Base-by-base conservation (phyloP, 2,797 vertebrate genomes). In the Gephyroberyx darwinii region DNA sequence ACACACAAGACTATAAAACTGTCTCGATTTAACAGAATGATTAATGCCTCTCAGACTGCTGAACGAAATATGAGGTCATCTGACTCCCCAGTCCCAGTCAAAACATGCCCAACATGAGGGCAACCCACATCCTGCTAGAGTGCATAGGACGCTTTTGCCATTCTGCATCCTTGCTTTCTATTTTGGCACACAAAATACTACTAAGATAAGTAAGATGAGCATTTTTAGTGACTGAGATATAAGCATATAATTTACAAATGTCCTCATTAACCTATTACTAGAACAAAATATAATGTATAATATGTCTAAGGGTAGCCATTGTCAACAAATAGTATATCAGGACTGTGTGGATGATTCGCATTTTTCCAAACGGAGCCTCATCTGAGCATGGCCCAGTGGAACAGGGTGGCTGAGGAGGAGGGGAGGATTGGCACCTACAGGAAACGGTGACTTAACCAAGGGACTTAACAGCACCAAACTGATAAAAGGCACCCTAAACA, bases 401-500 rank as follows among this genome's bases (percentile, higher is more conserved):
- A 57, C 56, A 17, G 45, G n/a, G 20, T 35, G 48, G 37, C 45
- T 8, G 13, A 19, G 48, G 51, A 61, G 65, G 58, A 67, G 58
- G 59, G 43, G 52, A 78, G 75, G 60, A 37, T 51, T 62, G 63
- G 71, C 62, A 81, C 74, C 67, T 68, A 62, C 74, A 71, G 73
- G 78, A 92, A 84, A 71, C 22, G 4, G 61, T 83, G 77, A 87
- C 77, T 84, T 73, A 90, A 87, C 76, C 31, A 22, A 83, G 81
- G 70, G 80, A 85, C 84, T 73, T 79, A 76, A 86, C 79, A 71
- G 71, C 82, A 87, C 65, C 79, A 76, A 76, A 82, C 84, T 86
- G 88, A 90, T 90, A 89, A 91, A 92, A 89, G 75, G 86, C 78
- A 68, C 86, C 81, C 85, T 90, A 90, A 91, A 91, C 90, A 92